These are phyloP conservation scores for Ficedula albicollis DNA, from an alignment of 2,797 vertebrate genomes.

Conservation along the genomic window DNA sequence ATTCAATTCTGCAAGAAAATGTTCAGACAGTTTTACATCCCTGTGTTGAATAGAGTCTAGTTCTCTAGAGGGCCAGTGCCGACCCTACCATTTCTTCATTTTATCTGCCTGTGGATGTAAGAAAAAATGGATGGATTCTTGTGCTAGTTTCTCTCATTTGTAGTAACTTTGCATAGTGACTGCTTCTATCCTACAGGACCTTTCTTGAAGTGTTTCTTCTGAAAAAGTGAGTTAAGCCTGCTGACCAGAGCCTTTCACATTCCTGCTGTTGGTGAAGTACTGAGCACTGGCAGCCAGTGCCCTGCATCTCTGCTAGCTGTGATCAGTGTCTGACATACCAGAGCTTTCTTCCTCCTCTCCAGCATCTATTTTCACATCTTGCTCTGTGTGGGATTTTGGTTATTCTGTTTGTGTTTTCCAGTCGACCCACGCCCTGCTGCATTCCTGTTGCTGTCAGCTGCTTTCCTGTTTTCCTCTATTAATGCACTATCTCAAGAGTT, in stretches of 20 bases:
- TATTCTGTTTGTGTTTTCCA: background rate
- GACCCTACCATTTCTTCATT: background rate
- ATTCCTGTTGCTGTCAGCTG: background rate
- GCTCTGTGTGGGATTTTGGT: background rate
- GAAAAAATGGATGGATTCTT: background rate
- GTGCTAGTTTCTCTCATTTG: background rate
- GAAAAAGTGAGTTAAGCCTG: background rate
- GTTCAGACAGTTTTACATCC: background rate
- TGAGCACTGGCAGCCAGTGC: background rate
- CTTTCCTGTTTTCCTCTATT: background rate
- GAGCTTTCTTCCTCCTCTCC: background rate
- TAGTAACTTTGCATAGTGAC: background rate
- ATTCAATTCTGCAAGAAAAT: conserved; percentile 4
- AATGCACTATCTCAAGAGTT: background rate
- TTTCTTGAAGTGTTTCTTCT: background rate
- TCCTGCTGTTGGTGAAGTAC: background rate
- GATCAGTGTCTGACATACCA: background rate
- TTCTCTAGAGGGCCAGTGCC: background rate
- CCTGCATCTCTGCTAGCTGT: background rate
- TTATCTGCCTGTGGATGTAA: background rate
- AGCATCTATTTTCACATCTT: background rate
- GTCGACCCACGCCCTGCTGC: background rate
- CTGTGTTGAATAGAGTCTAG: background rate
- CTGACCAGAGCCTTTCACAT: background rate
- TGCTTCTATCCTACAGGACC: background rate